Base-by-base conservation (phyloP, 2,888 invertebrate species). In the Euphydryas editha region DNA sequence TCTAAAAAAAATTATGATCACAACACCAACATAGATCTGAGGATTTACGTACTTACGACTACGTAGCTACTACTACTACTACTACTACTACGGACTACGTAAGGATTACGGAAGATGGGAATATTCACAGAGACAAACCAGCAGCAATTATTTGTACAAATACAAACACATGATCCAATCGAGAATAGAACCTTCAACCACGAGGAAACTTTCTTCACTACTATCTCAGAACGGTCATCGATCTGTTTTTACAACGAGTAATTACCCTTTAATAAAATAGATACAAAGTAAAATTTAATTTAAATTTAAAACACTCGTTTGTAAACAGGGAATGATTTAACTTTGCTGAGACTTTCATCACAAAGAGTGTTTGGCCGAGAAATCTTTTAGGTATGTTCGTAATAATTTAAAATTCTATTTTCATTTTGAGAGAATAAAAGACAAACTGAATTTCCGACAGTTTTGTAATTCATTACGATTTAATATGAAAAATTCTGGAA, bases 361-460 rank as follows among this genome's bases (percentile, higher is more conserved):
- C 47, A 47, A 47, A 47, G 47, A 47, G 21, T 47, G 47, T 47
- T 46, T 47, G 47, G 20, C 47, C 47, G 13, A 47, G 47, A 47
- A 47, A 21, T 47, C 20, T 47, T 47, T 47, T 47, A 47, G 47
- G 18, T 47, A 20, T 20, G 47, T 47, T 46, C 18, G 2, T 18
- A 20, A 47, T 47, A 47, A 47, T 47, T 47, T 20, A 20, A 47
- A 47, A 13, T 47, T 47, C 20, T 20, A 47, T 47, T 11, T 47
- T 47, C 13, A 11, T 18, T 47, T 47, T 20, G 5, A 21, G 11
- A 47, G 2, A 47, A 13, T 13, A 20, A 47, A 47, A 47, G 20
- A 47, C 20, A 47, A 20, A 21, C 13, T 47, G 47, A 21, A 39
- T 39, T 39, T 13, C 39, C 11, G 39, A 39, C 39, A 39, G 10